A percentile compares a stretch with the other conserved stretches of the same genome.
phyloP scores from a whole-genome alignment of 2,888 invertebrate genomes.

The Andricus quercusramuli region DNA sequence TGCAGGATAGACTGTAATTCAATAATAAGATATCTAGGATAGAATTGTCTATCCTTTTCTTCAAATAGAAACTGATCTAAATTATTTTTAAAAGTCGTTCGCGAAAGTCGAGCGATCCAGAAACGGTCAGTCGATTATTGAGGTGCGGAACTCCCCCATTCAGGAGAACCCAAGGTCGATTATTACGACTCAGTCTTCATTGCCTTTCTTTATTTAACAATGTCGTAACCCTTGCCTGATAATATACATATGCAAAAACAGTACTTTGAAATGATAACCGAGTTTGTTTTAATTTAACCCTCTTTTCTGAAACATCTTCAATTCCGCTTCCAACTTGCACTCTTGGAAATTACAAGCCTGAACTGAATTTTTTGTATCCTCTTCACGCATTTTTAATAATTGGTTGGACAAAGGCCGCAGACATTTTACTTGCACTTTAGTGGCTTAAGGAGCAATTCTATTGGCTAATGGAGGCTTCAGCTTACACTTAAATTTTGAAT shows the following conservation, averaged over 20 bases:
- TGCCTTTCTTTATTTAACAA: slow-evolving; percentile 25
- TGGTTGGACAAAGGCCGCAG: neutral
- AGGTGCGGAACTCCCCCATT: neutral
- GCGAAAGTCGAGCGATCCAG: slow-evolving; percentile 36
- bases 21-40: too few relatives aligned
- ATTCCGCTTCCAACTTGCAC: neutral
- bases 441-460: neutral
- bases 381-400: neutral
- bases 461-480: slow-evolving; percentile 7
- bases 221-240: neutral
- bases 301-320: too few relatives aligned
- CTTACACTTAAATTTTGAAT: slow-evolving; percentile 3
- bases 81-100: neutral
- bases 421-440: neutral
- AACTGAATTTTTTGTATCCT: slow-evolving; percentile 1
- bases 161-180: slow-evolving; percentile 12
- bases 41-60: neutral
- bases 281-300: too few relatives aligned
- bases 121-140: neutral
- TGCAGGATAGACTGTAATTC: too few relatives aligned
- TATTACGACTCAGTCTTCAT: neutral
- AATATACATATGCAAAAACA: neutral
- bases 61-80: neutral
- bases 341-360: neutral
- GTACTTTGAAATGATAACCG: neutral